Evolutionary conservation across 2,888 invertebrate species (phyloP), one percentile per base, ranked within the genome.

Genomic region (Acanthopleura granulata): DNA sequence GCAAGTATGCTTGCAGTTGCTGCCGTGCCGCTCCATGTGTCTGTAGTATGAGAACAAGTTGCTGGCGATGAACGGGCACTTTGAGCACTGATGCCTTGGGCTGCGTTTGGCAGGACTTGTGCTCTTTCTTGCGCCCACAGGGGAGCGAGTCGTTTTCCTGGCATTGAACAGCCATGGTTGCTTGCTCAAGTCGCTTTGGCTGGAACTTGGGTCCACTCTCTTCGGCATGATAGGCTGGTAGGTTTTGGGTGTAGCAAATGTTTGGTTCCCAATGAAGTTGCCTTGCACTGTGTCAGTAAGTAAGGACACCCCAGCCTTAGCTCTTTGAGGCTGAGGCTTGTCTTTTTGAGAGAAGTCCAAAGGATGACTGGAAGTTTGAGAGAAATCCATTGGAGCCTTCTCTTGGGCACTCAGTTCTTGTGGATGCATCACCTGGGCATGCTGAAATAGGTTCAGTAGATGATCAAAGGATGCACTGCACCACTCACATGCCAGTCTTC

Each of bases 1-100:
- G 75, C 88, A 88, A 11, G 83, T 86, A 70, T 86, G 86, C n/a
- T 83, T 81, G 74, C 85, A 81, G 73, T 85, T 85, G 74, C 85
- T 85, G n/a, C 85, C 86, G 80, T 87, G 87, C 29, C 84, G 74
- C 62, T 86, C 85, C 70, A 84, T 84, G 75, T 88, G 88, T 6
- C 85, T 80, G 12, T 84, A 81, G 71, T 85, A 87, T 0, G 85
- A 85, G 9, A 83, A 82, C 15, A 83, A 79, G 78, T 82, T 84
- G 14, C 85, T 84, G 40, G 84, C 84, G 1, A 83, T 84, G 75
- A 85, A 88, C 29, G 83, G 82, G 75, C 88, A 88, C 71, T 85
- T 87, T 27, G 84, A 85, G 75, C 88, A 88, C 70, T 84, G 84
- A 79, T 85, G 86, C 62, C 82, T 82, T 70, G 83, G 75, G 0